Base-by-base conservation (phyloP, 1,140 invertebrate genomes). In the Drosophila suzukii region DNA sequence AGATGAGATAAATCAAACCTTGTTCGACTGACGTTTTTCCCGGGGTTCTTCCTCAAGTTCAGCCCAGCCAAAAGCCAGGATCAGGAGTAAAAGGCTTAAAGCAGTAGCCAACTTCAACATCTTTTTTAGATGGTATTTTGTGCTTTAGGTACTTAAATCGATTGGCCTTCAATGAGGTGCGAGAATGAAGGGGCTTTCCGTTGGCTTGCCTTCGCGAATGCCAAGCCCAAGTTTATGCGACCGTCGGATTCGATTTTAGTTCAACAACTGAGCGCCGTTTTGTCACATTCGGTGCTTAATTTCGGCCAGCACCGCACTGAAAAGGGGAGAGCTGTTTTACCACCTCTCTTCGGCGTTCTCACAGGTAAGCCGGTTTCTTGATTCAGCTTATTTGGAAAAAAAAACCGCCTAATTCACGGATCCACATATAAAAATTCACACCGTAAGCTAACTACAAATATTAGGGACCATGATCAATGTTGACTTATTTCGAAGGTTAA, bases 341-440 rank as follows among this genome's bases (percentile, higher is more conserved):
- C 49, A 38, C 24, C 49, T 73, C 70, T 62, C 53, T 38, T 47
- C 44, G 38, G 11, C 54, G 57, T 83, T 76, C 75, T 72, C 83
- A 70, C 63, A 56, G 67, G 13, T 59, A 74, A 86, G 83, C 83
- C 83, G 83, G 83, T 86, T 86, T 86, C 77, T 51, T 58, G 51
- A 62, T n/a, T 77, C 38, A 50, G 55, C 38, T 63, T 51, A 50
- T 78, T 59, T 58, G 58, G 24, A 32, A n/a, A 55, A 56, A 36
- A 60, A 34, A 53, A 34, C 4, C 32, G 6, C 65, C 8, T 10
- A 68, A 27, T 53, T 60, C 17, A 44, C n/a, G 11, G 13, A 39
- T 24, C 39, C 15, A 34, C 39, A 27, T 44, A 43, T 27, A 65
- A 3, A 53, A 51, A 30, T 20, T 68, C 36, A 47, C 63, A 67